Percentiles rank a stretch among this genome's conserved stretches.
Evolutionary conservation across 2,888 invertebrate genomes (phyloP).

Genomic region (Andrena chrysosceles): DNA sequence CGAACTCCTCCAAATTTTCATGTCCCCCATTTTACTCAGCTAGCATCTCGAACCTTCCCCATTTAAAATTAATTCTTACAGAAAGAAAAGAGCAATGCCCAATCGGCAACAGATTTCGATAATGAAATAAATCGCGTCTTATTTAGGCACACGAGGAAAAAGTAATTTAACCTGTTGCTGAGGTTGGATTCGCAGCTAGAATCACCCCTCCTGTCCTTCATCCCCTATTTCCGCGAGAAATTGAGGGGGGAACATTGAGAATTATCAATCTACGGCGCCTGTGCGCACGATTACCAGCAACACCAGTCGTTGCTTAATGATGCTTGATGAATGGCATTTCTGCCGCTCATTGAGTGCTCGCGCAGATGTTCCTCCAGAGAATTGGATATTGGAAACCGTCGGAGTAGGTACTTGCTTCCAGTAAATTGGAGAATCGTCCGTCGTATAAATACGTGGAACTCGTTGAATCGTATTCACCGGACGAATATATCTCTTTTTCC

Average conservation of each 20-base stretch:
- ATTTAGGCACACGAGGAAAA: background rate
- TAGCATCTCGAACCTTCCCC: no score
- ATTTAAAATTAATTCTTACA: no score
- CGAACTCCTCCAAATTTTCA: no score
- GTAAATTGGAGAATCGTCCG: conserved; percentile 21
- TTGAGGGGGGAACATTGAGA: conserved; percentile 31
- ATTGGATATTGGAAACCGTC: conserved; percentile 59
- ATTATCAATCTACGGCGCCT: conserved; percentile 54
- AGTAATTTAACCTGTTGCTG: conserved; percentile 51
- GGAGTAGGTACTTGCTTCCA: conserved; percentile 30
- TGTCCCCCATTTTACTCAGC: no score
- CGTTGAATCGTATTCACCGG: background rate
- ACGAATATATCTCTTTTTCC: background rate
- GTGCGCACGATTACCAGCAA: conserved; percentile 29
- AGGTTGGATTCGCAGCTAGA: background rate
- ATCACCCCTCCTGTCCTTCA: background rate
- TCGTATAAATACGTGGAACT: conserved; percentile 31
- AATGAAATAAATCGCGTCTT: background rate
- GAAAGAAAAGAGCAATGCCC: background rate
- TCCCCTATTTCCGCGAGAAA: background rate
- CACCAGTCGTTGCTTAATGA: conserved; percentile 55
- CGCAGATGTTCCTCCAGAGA: conserved; percentile 51
- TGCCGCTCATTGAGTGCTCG: conserved; percentile 44
- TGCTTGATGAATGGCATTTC: conserved; percentile 55
- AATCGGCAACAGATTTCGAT: background rate